Conservation (phyloP, 2,797 vertebrate species). For the Sebastolobus altivelis region DNA sequence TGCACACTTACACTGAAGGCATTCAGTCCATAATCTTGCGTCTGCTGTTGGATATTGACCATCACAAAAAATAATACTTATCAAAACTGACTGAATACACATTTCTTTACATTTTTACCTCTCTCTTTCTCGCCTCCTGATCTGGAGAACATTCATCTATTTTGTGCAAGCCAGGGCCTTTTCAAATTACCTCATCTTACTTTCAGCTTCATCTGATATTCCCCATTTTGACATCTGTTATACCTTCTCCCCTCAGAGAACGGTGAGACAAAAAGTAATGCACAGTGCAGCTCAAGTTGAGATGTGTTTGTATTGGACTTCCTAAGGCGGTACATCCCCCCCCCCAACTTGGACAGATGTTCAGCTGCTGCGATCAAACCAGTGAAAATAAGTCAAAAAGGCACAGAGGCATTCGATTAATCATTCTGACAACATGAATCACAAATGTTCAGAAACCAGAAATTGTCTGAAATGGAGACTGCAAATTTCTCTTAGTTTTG, state of each 20-base stretch:
- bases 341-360: not conserved
- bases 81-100: not conserved
- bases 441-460: not conserved
- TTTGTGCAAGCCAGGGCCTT: not conserved
- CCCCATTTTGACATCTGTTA: not conserved
- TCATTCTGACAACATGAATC: constrained; percentile 18
- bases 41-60: not conserved
- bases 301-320: not conserved
- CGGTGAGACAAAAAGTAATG: not conserved
- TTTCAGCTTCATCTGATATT: not conserved
- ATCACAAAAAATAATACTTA: not conserved
- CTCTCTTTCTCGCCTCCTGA: not conserved
- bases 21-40: not conserved
- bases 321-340: not conserved
- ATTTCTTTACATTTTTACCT: not conserved
- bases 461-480: not conserved
- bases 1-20: not conserved
- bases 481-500: not conserved
- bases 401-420: not conserved
- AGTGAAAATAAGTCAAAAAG: not conserved
- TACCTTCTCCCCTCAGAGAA: not conserved
- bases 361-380: not conserved
- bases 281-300: not conserved
- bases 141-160: constrained; percentile 6
- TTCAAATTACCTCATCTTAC: not conserved